Evolutionary conservation across 2,888 invertebrate genomes (phyloP).

Genomic region (Cheilosia scutellata): DNA sequence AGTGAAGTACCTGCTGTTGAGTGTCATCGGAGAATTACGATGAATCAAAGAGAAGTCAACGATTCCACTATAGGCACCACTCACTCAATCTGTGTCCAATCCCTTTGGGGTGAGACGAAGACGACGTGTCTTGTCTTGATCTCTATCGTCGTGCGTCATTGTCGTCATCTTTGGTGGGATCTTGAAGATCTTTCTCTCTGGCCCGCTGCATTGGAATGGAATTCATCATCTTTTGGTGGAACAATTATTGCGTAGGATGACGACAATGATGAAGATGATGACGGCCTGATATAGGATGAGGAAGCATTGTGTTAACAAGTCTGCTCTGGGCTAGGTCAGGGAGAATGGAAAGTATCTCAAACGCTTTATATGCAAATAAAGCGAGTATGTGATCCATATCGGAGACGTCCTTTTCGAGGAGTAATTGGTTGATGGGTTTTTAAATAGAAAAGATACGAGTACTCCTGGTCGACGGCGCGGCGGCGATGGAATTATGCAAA

Average conservation of each 20-base stretch:
- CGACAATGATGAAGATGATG: conserved; percentile 42
- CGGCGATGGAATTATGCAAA: conserved; percentile 66
- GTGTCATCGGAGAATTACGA: conserved; percentile 69
- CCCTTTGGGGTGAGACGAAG: conserved; percentile 21
- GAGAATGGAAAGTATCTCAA: conserved; percentile 63
- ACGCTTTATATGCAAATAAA: conserved; percentile 65
- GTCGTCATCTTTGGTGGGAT: conserved; percentile 41
- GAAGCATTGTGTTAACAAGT: conserved; percentile 45
- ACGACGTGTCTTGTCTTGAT: conserved; percentile 51
- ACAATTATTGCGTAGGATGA: conserved; percentile 65
- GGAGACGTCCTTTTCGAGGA: conserved; percentile 27
- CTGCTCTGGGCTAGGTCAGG: conserved; percentile 63
- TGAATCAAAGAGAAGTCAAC: conserved; percentile 64
- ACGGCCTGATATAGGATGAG: conserved; percentile 39
- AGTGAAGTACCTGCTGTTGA: conserved; percentile 75
- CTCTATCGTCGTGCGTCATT: conserved; percentile 50
- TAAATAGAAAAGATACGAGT: conserved; percentile 27
- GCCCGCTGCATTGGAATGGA: conserved; percentile 2
- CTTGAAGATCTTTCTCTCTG: conserved; percentile 37
- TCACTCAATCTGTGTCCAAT: conserved; percentile 37
- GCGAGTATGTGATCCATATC: conserved; percentile 60
- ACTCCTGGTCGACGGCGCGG: neutral
- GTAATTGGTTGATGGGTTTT: conserved; percentile 65
- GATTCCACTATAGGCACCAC: conserved; percentile 27
- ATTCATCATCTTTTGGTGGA: conserved; percentile 46